These are phyloP conservation scores for Callospermophilus lateralis DNA, from an alignment of 2,113 vertebrate genomes.

Conservation along the genomic window DNA sequence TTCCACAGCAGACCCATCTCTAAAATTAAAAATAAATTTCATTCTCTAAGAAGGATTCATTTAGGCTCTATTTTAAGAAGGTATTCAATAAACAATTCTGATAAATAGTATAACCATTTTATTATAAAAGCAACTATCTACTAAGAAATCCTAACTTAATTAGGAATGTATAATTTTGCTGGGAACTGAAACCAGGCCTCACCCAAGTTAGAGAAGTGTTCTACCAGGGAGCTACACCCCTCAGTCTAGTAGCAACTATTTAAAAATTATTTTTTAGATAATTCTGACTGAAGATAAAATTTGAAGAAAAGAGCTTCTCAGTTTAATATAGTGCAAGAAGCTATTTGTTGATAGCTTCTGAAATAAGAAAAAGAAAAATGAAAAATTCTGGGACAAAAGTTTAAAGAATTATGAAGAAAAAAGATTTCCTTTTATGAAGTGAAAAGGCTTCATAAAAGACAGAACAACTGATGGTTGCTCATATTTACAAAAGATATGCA, in stretches of 20 bases:
- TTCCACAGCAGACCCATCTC: conserved; percentile 97
- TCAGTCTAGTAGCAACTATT: background rate
- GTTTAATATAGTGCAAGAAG: background rate
- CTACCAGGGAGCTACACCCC: background rate
- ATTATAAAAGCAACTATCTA: background rate
- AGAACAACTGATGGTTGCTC: background rate
- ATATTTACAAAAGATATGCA: background rate
- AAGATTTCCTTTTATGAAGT: background rate
- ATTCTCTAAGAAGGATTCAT: background rate
- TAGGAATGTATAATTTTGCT: background rate
- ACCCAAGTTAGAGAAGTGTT: background rate
- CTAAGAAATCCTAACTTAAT: background rate
- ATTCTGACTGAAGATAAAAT: conserved; percentile 38
- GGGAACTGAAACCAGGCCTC: too few species aligned
- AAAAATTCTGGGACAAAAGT: conserved; percentile 9
- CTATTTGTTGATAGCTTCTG: background rate
- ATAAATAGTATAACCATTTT: background rate
- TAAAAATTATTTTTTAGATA: background rate
- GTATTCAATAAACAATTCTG: background rate
- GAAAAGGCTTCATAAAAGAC: conserved; percentile 31
- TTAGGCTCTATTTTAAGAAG: conserved; percentile 4
- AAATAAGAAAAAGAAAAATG: conserved; percentile 34
- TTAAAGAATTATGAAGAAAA: background rate
- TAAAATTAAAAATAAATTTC: conserved; percentile 80
- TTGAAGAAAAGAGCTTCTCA: conserved; percentile 19